These are phyloP conservation scores for Engystomops pustulosus DNA, from an alignment of 2,113 vertebrate genomes.

Conservation along the genomic window DNA sequence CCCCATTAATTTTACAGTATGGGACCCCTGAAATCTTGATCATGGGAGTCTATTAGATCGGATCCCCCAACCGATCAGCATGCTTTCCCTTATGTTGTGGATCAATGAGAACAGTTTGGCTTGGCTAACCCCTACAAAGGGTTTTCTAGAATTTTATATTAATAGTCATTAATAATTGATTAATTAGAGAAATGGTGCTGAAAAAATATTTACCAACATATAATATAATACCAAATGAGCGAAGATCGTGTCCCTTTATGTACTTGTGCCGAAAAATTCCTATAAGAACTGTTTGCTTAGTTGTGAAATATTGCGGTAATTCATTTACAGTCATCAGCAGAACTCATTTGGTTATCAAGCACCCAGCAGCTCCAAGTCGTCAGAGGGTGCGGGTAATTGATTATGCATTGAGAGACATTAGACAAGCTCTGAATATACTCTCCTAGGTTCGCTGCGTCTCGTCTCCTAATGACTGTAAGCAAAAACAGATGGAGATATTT, in stretches of 20 bases:
- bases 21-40: too few species aligned
- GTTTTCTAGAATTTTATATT: too few species aligned
- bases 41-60: too few species aligned
- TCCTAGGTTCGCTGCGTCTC: slow-evolving; percentile 11
- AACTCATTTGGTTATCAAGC: slow-evolving; percentile 40
- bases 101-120: background rate
- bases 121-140: too few species aligned
- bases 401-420: slow-evolving; percentile 50
- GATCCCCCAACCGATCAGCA: too few species aligned
- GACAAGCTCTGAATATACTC: slow-evolving; percentile 43
- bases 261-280: background rate
- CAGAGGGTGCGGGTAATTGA: slow-evolving; percentile 49
- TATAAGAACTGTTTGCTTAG: slow-evolving; percentile 19
- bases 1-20: too few species aligned
- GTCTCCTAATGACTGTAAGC: slow-evolving; percentile 34
- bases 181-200: too few species aligned
- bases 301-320: slow-evolving; percentile 10
- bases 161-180: too few species aligned
- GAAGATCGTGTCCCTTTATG: background rate
- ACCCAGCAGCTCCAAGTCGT: slow-evolving; percentile 36
- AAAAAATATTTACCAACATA: too few species aligned
- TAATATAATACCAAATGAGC: background rate
- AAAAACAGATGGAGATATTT: slow-evolving; percentile 35
- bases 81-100: background rate
- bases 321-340: slow-evolving; percentile 35